Evolutionary conservation across 2,797 vertebrate species (phyloP).

Genomic region (Spheniscus humboldti): DNA sequence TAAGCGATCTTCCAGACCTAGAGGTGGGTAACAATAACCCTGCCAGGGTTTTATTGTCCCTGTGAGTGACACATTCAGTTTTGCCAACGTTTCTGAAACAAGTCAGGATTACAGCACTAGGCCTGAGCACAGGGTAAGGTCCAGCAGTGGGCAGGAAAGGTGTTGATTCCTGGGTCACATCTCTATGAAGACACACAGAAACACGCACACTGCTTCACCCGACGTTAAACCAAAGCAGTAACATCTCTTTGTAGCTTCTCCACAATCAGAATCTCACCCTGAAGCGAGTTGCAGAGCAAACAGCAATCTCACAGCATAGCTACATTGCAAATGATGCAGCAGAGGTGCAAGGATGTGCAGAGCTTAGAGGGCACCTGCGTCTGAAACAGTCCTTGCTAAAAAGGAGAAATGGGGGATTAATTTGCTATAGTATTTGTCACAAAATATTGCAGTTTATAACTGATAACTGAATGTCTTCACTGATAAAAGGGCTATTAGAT

Average conservation of each 20-base stretch:
- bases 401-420: not conserved
- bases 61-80: not conserved
- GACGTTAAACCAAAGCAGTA: not conserved
- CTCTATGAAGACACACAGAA: not conserved
- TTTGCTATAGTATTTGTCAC: not conserved
- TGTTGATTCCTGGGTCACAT: not conserved
- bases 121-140: not conserved
- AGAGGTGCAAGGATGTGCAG: not conserved
- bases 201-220: accelerated
- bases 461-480: not conserved
- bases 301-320: not conserved
- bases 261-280: not conserved
- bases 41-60: not conserved
- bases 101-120: not conserved
- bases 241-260: not conserved
- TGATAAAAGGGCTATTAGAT: not conserved
- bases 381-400: not conserved
- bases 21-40: not conserved
- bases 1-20: not conserved
- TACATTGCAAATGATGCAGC: not conserved
- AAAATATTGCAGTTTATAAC: not conserved
- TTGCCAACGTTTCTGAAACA: not conserved
- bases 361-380: not conserved
- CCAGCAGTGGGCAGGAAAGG: not conserved
- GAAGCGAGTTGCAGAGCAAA: not conserved